Percentiles rank a stretch among this genome's conserved stretches.
Evolutionary conservation across 2,888 invertebrate genomes (phyloP).

Genomic region (Melanchra persicariae): DNA sequence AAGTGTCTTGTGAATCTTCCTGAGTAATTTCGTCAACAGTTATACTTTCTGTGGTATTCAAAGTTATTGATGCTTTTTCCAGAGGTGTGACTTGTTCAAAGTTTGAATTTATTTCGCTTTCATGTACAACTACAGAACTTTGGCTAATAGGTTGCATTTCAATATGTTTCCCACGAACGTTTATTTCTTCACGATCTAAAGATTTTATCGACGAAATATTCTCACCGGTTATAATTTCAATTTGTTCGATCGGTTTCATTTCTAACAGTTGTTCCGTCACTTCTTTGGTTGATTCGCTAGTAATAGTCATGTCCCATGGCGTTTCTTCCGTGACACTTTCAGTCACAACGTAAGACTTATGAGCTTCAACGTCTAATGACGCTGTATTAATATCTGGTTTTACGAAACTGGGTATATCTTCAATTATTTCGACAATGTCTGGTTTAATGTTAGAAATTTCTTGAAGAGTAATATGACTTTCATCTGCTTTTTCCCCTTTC

Average conservation of each 20-base stretch:
- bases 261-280: conserved; percentile 80
- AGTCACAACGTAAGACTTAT: conserved; percentile 75
- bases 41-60: conserved; percentile 78
- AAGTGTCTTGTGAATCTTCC: conserved; percentile 75
- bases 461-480: conserved; percentile 73
- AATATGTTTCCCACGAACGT: conserved; percentile 68
- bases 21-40: conserved; percentile 82
- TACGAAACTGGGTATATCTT: conserved; percentile 65
- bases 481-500: conserved; percentile 73
- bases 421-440: conserved; percentile 75
- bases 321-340: conserved; percentile 84
- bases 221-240: conserved; percentile 77
- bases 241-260: conserved; percentile 78
- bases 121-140: conserved; percentile 76
- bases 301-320: conserved; percentile 80
- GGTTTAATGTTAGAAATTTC: conserved; percentile 73
- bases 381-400: conserved; percentile 73
- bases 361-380: conserved; percentile 74
- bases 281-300: conserved; percentile 80
- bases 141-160: conserved; percentile 76
- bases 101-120: conserved; percentile 74
- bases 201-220: conserved; percentile 67
- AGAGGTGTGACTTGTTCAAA: conserved; percentile 65
- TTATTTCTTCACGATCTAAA: conserved; percentile 65
- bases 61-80: conserved; percentile 74